A percentile compares a stretch with the other conserved stretches of the same genome.
These are phyloP conservation scores for Synanthedon vespiformis DNA, from an alignment of 2,888 invertebrate genomes.

Conservation along the genomic window DNA sequence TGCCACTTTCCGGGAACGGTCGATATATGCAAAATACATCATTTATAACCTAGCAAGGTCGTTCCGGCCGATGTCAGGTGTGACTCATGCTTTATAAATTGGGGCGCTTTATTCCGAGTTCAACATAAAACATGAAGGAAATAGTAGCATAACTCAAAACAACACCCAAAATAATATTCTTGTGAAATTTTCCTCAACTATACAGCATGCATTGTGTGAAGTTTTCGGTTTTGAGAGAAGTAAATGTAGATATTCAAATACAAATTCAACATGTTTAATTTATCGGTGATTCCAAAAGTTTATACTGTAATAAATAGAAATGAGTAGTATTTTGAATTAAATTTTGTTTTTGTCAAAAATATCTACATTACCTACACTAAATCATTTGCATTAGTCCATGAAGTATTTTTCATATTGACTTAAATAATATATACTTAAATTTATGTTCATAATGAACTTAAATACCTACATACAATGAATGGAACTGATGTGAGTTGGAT, in stretches of 20 bases:
- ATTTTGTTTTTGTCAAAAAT: too few species aligned
- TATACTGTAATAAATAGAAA: too few species aligned
- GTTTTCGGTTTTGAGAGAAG: too few species aligned
- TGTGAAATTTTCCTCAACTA: too few species aligned
- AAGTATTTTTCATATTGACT: not conserved
- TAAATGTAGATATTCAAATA: too few species aligned
- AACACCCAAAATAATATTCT: not conserved
- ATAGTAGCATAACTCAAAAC: not conserved
- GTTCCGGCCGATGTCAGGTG: conserved; percentile 18
- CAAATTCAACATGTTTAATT: too few species aligned
- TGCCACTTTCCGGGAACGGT: conserved; percentile 31
- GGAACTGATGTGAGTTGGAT: not conserved
- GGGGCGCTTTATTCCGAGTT: conserved; percentile 31
- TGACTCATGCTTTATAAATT: conserved; percentile 39
- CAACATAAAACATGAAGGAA: not conserved
- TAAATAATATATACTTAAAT: not conserved
- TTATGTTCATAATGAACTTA: not conserved
- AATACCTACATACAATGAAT: not conserved
- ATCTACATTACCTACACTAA: too few species aligned
- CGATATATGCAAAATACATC: conserved; percentile 52
- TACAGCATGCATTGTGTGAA: too few species aligned
- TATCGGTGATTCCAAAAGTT: too few species aligned
- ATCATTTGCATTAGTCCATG: too few species aligned
- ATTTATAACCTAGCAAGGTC: conserved; percentile 49
- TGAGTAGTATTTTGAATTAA: too few species aligned